Evolutionary conservation across 2,797 vertebrate species (phyloP).

Genomic region (Tenualosa thibaudeaui): DNA sequence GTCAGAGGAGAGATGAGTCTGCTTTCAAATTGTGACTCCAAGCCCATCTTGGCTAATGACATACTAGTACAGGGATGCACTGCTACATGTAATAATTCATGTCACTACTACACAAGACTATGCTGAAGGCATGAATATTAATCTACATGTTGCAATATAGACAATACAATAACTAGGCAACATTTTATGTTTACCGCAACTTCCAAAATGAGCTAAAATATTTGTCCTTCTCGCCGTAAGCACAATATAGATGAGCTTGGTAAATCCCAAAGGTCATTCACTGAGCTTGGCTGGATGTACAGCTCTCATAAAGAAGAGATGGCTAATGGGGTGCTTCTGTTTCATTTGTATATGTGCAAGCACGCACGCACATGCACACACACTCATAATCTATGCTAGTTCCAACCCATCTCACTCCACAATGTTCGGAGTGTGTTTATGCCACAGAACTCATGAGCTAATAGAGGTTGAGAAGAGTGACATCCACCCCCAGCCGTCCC

Average conservation of each 20-base stretch:
- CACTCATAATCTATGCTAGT: background rate
- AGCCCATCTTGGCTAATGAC: background rate
- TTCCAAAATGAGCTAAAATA: background rate
- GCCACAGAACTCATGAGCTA: background rate
- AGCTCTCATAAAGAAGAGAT: background rate
- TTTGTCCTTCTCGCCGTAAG: background rate
- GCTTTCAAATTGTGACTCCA: background rate
- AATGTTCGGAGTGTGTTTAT: conserved; percentile 15
- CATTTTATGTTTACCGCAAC: no score
- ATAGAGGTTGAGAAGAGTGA: background rate
- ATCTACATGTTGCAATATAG: background rate
- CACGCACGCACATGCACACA: background rate
- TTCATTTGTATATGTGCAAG: background rate
- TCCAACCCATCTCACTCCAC: background rate
- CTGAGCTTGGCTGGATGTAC: background rate
- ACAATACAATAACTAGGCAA: no score
- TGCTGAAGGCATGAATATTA: background rate
- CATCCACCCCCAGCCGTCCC: background rate
- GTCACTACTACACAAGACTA: background rate
- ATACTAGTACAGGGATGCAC: background rate
- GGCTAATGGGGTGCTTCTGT: background rate
- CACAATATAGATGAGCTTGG: background rate
- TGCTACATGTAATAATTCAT: background rate
- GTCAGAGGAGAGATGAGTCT: background rate
- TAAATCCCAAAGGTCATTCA: background rate